phyloP scores from a whole-genome alignment of 2,888 invertebrate genomes.

The Stratiomys singularior region DNA sequence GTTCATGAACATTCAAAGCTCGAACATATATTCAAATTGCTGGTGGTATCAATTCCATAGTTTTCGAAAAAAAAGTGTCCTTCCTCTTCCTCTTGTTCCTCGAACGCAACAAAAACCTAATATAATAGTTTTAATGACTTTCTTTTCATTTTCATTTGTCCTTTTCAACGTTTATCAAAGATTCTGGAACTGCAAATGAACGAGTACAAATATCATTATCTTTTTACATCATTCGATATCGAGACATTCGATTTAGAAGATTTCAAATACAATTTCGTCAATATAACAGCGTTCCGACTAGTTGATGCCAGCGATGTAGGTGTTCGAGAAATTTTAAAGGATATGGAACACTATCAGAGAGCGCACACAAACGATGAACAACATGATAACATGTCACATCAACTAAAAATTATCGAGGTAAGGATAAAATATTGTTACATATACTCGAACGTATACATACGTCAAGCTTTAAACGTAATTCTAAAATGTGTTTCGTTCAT shows the following conservation, averaged over 20 bases:
- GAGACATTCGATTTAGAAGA: slow-evolving; percentile 89
- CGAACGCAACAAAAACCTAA: no score
- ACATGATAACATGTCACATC: not conserved
- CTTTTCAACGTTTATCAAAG: slow-evolving; percentile 69
- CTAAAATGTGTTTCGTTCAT: no score
- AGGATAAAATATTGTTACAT: not conserved
- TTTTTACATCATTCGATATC: slow-evolving; percentile 82
- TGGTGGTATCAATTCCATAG: no score
- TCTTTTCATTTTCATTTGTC: not conserved
- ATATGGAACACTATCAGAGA: slow-evolving; percentile 75
- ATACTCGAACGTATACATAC: no score
- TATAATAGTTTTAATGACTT: no score
- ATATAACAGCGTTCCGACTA: slow-evolving; percentile 93
- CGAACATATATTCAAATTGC: no score
- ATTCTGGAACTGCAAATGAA: slow-evolving; percentile 85
- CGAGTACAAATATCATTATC: slow-evolving; percentile 85
- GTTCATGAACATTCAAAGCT: no score
- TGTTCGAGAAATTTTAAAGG: slow-evolving; percentile 75
- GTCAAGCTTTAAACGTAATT: no score
- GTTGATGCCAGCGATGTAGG: slow-evolving; percentile 76
- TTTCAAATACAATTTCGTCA: slow-evolving; percentile 93
- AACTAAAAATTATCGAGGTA: slow-evolving; percentile 30
- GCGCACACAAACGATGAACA: slow-evolving; percentile 57
- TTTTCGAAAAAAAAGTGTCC: no score
- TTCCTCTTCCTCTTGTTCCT: no score